Evolutionary conservation across 1,140 invertebrate species (phyloP), one percentile per base, ranked within the genome.

Genomic region (Meteorus sp.): DNA sequence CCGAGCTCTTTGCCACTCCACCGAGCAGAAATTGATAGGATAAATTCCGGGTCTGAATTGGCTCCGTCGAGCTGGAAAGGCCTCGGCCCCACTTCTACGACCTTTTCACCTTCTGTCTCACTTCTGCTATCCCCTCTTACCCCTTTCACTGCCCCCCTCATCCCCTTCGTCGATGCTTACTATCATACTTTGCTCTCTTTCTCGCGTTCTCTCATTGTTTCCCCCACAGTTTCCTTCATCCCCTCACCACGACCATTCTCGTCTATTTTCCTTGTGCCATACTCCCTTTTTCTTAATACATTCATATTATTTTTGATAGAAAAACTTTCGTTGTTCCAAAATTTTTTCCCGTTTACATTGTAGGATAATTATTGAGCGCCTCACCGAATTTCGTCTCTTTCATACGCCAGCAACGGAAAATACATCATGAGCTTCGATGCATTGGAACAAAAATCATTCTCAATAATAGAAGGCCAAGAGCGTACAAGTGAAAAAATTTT

Each of bases 11-110:
- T 83, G 81, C 81, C 82, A 81, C 82, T 82, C 81, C 81, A 83
- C 78, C 82, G 80, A 82, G 82, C 83, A 82, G 82, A 84, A 84
- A 84, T 84, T 84, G 82, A 84, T 84, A 82, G 82, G 83, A 84
- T 84, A 83, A 84, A 84, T 84, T 84, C 82, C 81, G 80, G 81
- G 75, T 82, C 81, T 83, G 82, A 84, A 84, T 84, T 82, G 82
- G 80, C 79, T 80, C 77, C 82, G 78, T 72, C 82, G 78, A 82
- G 82, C 80, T 81, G 82, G 80, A 82, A 84, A 83, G 70, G 70
- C 69, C 60, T 69, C n/a, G n/a, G n/a, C 51, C 57, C 56, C 29
- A 8, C 52, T 59, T 27, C 23, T 52, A 48, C 35, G 60, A 43
- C 8, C 37, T 55, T 58, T 55, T 60, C 59, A 56, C 60, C 60